Base-by-base conservation (phyloP, 2,888 invertebrate species). In the Cyclophora punctaria region DNA sequence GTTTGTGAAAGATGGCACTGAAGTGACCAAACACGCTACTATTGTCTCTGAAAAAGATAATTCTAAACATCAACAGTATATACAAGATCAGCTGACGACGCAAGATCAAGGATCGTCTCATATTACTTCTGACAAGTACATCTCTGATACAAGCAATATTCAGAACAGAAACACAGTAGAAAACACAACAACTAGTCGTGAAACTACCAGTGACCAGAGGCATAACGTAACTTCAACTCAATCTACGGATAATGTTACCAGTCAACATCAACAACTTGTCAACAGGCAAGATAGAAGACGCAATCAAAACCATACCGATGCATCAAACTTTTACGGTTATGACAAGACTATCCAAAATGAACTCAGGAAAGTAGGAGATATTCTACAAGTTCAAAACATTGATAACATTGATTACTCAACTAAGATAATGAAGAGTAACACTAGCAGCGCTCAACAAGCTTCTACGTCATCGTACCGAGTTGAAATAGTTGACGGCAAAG, bases 401-500 rank as follows among this genome's bases (percentile, higher is more conserved):
- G 71, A 83, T 58, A 80, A 83, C 55, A 64, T 85, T 34, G 80
- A 87, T 56, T 83, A 80, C 75, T 90, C 78, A 44, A 90, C 71
- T 51, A 85, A 87, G 73, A 83, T 89, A 43, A 78, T 90, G 52
- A 89, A 92, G 63, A 90, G 91, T 59, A 88, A 89, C 59, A 90
- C 89, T 45, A 89, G 90, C 52, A 90, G 91, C 51, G 86, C 88
- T 47, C 85, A 91, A 48, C 90, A 92, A 76, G 91, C 90, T 49
- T 90, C 92, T 7, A 90, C 90, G 4, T 90, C 91, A 4, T 92
- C 92, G 46, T 93, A 92, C 63, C 90, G 89, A 3, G 85, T 93
- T 52, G 91, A 93, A 81, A 83, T 91, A 47, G 85, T 92, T 40
- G 90, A 92, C 67, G 92, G 92, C 3, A 90, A 91, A 68, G 90